A percentile compares a stretch with the other conserved stretches of the same genome.
Conservation (phyloP, 2,888 invertebrate species). For the Lottia scabra region DNA sequence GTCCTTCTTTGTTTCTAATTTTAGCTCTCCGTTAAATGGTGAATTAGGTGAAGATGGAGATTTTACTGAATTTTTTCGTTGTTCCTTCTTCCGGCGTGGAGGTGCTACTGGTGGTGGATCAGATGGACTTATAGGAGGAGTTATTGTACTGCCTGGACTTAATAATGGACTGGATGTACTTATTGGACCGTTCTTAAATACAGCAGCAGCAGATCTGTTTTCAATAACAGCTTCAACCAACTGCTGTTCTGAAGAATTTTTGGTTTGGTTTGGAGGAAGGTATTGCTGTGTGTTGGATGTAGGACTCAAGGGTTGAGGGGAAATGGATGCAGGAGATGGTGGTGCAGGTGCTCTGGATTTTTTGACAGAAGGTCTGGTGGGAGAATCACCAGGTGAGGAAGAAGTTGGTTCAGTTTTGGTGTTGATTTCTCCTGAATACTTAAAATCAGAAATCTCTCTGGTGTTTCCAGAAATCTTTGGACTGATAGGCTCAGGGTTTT, state of each 20-base stretch:
- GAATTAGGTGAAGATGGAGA: background rate
- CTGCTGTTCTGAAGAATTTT: background rate
- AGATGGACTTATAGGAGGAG: background rate
- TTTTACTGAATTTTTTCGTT: background rate
- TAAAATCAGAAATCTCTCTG: background rate
- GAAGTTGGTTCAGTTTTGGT: background rate
- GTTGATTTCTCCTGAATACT: background rate
- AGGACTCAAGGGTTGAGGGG: background rate
- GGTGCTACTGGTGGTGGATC: constrained; percentile 7
- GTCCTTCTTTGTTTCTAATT: background rate
- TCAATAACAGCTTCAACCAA: background rate
- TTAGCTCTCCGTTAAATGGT: background rate
- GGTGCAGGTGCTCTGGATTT: constrained; percentile 49
- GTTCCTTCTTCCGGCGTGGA: constrained; percentile 10
- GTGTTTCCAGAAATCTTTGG: background rate
- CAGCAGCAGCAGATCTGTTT: background rate
- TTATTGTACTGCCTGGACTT: background rate
- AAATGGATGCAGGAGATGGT: constrained; percentile 23
- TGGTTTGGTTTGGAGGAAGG: background rate
- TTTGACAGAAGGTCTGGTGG: constrained; percentile 39
- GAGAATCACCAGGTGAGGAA: constrained; percentile 30
- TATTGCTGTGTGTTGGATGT: background rate
- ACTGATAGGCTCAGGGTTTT: background rate
- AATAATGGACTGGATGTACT: background rate
- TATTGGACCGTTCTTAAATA: background rate